phyloP scores from a whole-genome alignment of 1,140 invertebrate genomes.

The Drosophila rufa region DNA sequence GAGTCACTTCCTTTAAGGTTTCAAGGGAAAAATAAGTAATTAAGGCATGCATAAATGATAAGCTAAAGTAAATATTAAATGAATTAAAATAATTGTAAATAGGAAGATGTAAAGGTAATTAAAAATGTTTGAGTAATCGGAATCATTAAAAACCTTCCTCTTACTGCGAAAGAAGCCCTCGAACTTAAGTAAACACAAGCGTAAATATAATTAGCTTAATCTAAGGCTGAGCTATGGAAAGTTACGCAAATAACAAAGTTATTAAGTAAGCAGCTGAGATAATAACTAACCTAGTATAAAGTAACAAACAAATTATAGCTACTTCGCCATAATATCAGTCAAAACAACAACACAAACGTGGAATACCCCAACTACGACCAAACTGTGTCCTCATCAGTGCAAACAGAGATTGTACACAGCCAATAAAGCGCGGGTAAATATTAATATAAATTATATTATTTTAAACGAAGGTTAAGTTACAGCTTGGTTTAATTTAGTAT shows the following conservation, averaged over 20 bases:
- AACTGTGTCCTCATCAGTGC: not conserved
- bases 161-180: no score
- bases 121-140: no score
- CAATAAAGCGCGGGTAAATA: not conserved
- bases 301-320: not conserved
- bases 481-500: no score
- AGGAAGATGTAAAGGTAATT: not conserved
- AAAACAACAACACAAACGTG: not conserved
- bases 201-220: not conserved
- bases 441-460: not conserved
- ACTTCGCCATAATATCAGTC: not conserved
- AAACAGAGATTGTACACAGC: not conserved
- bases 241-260: not conserved
- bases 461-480: not conserved
- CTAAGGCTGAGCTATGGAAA: conserved; percentile 1
- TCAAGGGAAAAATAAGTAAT: no score
- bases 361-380: not conserved
- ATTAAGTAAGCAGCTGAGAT: conserved; percentile 4
- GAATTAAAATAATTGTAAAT: not conserved
- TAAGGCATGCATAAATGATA: not conserved
- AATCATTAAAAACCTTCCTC: not conserved
- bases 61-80: not conserved
- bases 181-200: not conserved
- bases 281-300: conserved; percentile 5
- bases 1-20: no score